phyloP scores from a whole-genome alignment of 2,797 vertebrate genomes.

The Aplochiton taeniatus region DNA sequence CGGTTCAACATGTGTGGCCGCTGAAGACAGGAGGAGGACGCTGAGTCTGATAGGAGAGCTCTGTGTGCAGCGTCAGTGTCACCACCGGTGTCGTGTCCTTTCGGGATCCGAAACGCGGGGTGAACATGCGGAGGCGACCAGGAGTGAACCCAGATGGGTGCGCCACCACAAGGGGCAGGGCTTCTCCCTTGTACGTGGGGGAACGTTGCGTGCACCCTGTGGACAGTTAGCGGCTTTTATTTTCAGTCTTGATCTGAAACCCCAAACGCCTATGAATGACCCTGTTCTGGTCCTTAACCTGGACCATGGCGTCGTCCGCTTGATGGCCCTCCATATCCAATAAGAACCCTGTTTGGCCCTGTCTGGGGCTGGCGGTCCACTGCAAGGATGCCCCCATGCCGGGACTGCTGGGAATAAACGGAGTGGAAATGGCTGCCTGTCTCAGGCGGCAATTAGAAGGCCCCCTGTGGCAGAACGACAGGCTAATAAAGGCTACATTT shows the following conservation, averaged over 20 bases:
- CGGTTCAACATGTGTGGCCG: too few relatives aligned
- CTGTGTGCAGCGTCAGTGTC: too few relatives aligned
- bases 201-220: too few relatives aligned
- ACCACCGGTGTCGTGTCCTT: too few relatives aligned
- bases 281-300: slow-evolving; percentile 11
- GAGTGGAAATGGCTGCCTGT: slow-evolving; percentile 63
- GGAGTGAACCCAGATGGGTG: too few relatives aligned
- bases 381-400: slow-evolving; percentile 24
- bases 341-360: slow-evolving; percentile 33
- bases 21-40: too few relatives aligned
- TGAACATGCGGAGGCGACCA: too few relatives aligned
- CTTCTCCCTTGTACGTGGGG: too few relatives aligned
- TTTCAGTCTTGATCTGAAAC: neutral
- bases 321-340: slow-evolving; percentile 41
- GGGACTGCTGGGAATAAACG: slow-evolving; percentile 58
- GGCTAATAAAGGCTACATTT: slow-evolving; percentile 65
- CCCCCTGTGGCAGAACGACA: slow-evolving; percentile 54
- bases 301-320: neutral
- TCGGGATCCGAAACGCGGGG: too few relatives aligned
- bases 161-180: too few relatives aligned
- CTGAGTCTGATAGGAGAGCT: too few relatives aligned
- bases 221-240: too few relatives aligned
- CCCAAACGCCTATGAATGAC: slow-evolving; percentile 20
- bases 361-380: slow-evolving; percentile 30
- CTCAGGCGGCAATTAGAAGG: slow-evolving; percentile 65